A percentile compares a stretch with the other conserved stretches of the same genome.
phyloP scores from a whole-genome alignment of 2,888 invertebrate species.

The Tyria jacobaeae region DNA sequence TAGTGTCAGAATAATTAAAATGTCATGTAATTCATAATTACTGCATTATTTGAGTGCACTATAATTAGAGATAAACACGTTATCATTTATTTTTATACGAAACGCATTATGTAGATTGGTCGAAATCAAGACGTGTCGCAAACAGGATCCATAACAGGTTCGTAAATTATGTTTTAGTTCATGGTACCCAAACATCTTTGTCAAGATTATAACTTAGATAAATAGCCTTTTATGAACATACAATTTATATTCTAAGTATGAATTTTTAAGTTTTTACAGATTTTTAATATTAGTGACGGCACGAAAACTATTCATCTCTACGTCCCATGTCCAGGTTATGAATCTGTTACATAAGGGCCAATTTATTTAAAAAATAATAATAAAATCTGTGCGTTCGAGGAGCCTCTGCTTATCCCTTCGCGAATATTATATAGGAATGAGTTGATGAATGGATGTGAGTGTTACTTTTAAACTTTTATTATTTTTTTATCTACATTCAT shows the following conservation, averaged over 20 bases:
- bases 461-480: slow-evolving; percentile 8
- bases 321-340: not conserved
- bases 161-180: slow-evolving; percentile 33
- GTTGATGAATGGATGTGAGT: too few species aligned
- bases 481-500: not conserved
- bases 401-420: too few species aligned
- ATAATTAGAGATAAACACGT: not conserved
- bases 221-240: slow-evolving; percentile 9
- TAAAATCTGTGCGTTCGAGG: too few species aligned
- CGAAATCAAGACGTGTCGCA: slow-evolving; percentile 19
- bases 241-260: not conserved
- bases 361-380: too few species aligned
- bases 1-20: not conserved
- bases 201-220: slow-evolving; percentile 14
- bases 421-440: too few species aligned
- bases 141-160: slow-evolving; percentile 43
- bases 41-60: not conserved
- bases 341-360: slow-evolving; percentile 11
- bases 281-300: slow-evolving; percentile 3
- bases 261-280: slow-evolving; percentile 3
- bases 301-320: not conserved
- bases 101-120: slow-evolving; percentile 8
- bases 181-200: slow-evolving; percentile 19
- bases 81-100: not conserved
- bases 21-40: not conserved